phyloP scores from a whole-genome alignment of 1,140 invertebrate species.

The Macrobrachium rosenbergii region DNA sequence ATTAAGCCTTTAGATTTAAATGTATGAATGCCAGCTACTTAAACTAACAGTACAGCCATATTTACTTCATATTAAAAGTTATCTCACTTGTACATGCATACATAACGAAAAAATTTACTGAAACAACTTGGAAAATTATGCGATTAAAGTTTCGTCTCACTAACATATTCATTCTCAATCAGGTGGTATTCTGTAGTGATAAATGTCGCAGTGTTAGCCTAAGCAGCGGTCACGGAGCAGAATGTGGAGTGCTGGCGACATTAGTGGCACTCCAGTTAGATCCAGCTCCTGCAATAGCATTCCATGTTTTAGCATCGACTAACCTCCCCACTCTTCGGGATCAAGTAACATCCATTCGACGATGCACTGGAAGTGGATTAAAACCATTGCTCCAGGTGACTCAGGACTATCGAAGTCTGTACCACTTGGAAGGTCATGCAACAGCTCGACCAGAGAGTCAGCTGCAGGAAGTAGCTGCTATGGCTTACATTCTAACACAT shows the following conservation, averaged over 20 bases:
- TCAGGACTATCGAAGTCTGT: conserved; percentile 37
- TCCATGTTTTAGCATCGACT: conserved; percentile 30
- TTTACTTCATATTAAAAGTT: no score
- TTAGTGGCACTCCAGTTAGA: conserved; percentile 60
- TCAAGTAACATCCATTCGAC: conserved; percentile 19
- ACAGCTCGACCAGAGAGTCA: conserved; percentile 47
- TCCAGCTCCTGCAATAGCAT: conserved; percentile 47
- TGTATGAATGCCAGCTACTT: no score
- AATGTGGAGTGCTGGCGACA: conserved; percentile 46
- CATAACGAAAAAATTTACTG: no score
- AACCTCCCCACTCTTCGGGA: conserved; percentile 20
- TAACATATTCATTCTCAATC: neutral
- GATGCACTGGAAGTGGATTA: conserved; percentile 29
- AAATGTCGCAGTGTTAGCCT: conserved; percentile 31
- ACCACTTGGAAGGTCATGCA: conserved; percentile 56
- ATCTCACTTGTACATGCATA: no score
- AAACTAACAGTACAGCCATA: no score
- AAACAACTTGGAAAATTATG: neutral
- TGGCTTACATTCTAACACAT: conserved; percentile 46
- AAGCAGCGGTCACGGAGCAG: conserved; percentile 30
- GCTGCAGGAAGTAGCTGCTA: conserved; percentile 49
- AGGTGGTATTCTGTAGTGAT: conserved; percentile 61
- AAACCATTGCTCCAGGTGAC: conserved; percentile 23
- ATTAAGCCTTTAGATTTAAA: no score
- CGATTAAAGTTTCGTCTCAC: neutral